Evolutionary conservation across 2,888 invertebrate genomes (phyloP), one percentile per base, ranked within the genome.

Genomic region (Bellardia bayeri): DNA sequence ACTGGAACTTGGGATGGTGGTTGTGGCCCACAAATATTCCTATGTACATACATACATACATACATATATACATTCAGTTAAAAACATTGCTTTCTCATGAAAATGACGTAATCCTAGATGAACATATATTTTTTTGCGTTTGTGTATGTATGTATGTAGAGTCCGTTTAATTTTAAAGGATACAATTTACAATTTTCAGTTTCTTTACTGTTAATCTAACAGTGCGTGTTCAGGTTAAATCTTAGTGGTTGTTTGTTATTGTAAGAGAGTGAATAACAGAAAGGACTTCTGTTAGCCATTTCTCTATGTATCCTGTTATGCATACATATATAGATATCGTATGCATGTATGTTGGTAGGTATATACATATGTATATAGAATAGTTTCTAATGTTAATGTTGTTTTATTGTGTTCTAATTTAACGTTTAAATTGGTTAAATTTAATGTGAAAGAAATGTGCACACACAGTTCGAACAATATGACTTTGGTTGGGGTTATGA

Each of bases 61-160:
- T 23, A 23, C 23, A 2, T 45, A 11, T 13, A 4, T 45, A 4
- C 13, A 13, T 45, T 13, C 16, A 54, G 8, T 69, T 64, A 23
- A 7, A 56, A 23, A 71, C 42, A 42, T 14, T 66, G 4, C 33
- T 63, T 75, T 68, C 61, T 84, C n/a, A 16, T 49, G 45, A 54
- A 83, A 72, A 84, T 86, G 86, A 88, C 88, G 88, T 81, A 88
- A 88, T 81, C 42, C 58, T n/a, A 49, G 51, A 30, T 56, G 9
- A 74, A 79, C 74, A 54, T 58, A 45, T 23, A 33, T 37, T 45
- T 37, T 1, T 45, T 23, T 66, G n/a, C n/a, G 40, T 56, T 33
- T 56, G 16, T 7, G 30, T 16, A 23, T 68, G 45, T 68, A 14
- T 2, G 64, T 56, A 37, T 58, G 45, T 56, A 45, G 45, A 13